A percentile compares a stretch with the other conserved stretches of the same genome.
phyloP scores from a whole-genome alignment of 35 echinoderm and acorn worm species.

The Amphiura filiformis region DNA sequence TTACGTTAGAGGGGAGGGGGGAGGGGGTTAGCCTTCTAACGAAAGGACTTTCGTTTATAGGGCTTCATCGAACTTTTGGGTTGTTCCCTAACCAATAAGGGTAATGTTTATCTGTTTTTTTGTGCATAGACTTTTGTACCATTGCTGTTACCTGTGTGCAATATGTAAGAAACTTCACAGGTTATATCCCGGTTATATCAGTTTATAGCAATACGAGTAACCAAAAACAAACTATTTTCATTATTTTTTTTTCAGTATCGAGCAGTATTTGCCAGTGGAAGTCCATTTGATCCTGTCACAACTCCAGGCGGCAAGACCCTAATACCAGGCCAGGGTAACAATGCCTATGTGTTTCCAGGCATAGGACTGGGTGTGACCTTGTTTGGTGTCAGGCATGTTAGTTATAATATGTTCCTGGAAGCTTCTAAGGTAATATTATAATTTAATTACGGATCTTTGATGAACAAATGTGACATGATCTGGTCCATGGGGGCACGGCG shows the following conservation, averaged over 20 bases:
- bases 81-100: no score
- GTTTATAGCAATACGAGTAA: no score
- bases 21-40: no score
- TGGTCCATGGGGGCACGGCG: constrained; percentile 40
- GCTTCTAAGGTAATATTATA: constrained; percentile 92
- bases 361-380: constrained; percentile 77
- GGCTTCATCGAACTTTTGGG: no score
- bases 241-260: constrained; percentile 51
- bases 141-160: neutral
- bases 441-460: neutral
- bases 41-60: no score
- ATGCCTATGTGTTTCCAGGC: constrained; percentile 90
- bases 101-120: neutral
- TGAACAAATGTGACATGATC: no score
- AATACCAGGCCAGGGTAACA: constrained; percentile 88
- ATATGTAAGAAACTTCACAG: neutral
- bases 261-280: constrained; percentile 83
- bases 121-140: neutral
- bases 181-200: neutral
- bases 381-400: constrained; percentile 71
- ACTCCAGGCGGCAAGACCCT: constrained; percentile 55
- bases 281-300: constrained; percentile 61
- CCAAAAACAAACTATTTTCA: no score
- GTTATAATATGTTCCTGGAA: constrained; percentile 75
- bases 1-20: no score